Base-by-base conservation (phyloP, 1,140 invertebrate genomes). In the Aethina tumida region DNA sequence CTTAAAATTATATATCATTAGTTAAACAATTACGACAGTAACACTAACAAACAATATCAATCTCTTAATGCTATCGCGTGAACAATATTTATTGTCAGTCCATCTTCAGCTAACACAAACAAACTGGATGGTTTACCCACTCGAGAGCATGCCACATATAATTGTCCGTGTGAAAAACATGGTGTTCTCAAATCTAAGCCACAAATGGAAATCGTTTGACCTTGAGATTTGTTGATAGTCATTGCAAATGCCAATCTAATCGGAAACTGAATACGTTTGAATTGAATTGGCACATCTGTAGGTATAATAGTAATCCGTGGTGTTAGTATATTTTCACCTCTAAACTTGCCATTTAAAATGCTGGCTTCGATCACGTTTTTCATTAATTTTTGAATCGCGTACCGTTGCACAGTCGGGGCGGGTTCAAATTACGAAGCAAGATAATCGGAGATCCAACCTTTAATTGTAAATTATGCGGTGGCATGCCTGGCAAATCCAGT, bases 191-290 rank as follows among this genome's bases (percentile, higher is more conserved):
- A 54, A 45, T 57, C 18, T 26, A 66, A 19, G 5, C 60, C 60
- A 39, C 37, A 52, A 43, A 52, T 30, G 24, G 43, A 5, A 43
- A 54, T 38, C 18, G 49, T 45, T 49, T 71, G 68, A 5, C 67
- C 69, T 55, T 74, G 69, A 3, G 62, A 49, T 48, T 71, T 72
- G 37, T 73, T 70, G 2, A 71, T 67, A 5, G 68, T 65, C 52
- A 73, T 67, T 9, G 66, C 64, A 49, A 67, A 73, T 5, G 56
- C 50, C 0, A 68, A 46, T 30, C 58, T 35, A 5, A 74, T 38
- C 13, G 70, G 65, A 57, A 72, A 71, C 43, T 74, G 69, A 3
- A 62, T 13, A 17, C 66, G 25, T 50, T 58, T 59, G 35, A 71
- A 56, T 18, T 33, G 12, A 29, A 62, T 52, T 13, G 57, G 50